Base-by-base conservation (phyloP, 2,888 invertebrate genomes). In the Malthinus seriepunctatus region DNA sequence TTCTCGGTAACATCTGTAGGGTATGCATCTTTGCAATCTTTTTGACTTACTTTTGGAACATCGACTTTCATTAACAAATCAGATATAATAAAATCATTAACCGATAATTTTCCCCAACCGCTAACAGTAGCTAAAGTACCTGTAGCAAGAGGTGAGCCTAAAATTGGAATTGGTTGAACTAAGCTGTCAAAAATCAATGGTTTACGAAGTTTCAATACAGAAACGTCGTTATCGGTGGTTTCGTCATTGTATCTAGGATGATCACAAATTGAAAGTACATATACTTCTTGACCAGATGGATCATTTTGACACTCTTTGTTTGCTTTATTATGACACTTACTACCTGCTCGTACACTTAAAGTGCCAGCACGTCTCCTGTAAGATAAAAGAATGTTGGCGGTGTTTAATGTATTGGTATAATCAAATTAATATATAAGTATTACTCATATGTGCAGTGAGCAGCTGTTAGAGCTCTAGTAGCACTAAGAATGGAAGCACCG, bases 381-480 rank as follows among this genome's bases (percentile, higher is more conserved):
- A 50, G 8, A 15, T 6, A 42, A 9, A 6, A 8, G 1, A 23
- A n/a, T 1, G 23, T 7, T n/a, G n/a, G n/a, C n/a, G 11, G 1
- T 3, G 8, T 14, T 12, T 11, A 8, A 0, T 9, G 1, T 2
- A 23, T 33, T 42, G n/a, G n/a, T n/a, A n/a, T n/a, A n/a, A 48
- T 47, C n/a, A n/a, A n/a, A n/a, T n/a, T n/a, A n/a, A n/a, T n/a
- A n/a, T 62, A 51, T n/a, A n/a, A n/a, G n/a, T n/a, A n/a, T n/a
- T n/a, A 65, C 63, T 58, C 56, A 33, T 62, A 51, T 5, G 69
- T 68, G 56, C 73, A 74, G 46, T 73, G 73, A 14, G 69, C 73
- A 50, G 67, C 71, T 9, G 73, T 77, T 7, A 73, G 34, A 12
- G 63, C 66, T 31, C 53, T 64, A 9, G 49, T 63, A 1, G 44